These are phyloP conservation scores for Nemotelus nigrinus DNA, from an alignment of 2,888 invertebrate genomes.

Conservation along the genomic window DNA sequence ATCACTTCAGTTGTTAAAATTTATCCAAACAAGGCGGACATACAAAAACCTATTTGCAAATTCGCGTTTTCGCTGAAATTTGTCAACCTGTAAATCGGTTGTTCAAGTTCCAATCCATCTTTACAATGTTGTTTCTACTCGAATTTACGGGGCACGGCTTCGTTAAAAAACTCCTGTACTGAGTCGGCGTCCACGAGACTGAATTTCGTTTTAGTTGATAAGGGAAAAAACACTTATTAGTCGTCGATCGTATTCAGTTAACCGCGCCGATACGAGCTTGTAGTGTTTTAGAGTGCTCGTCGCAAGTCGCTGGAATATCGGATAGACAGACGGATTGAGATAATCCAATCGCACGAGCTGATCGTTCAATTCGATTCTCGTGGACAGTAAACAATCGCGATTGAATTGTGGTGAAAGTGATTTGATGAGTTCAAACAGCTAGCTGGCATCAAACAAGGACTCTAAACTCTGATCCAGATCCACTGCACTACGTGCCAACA, in stretches of 20 bases:
- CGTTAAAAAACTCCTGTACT: slow-evolving; percentile 65
- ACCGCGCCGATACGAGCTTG: slow-evolving; percentile 29
- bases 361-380: no score
- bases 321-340: no score
- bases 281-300: slow-evolving; percentile 41
- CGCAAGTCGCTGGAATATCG: not conserved
- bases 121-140: slow-evolving; percentile 62
- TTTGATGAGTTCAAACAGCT: not conserved
- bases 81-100: slow-evolving; percentile 47
- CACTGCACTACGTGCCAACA: not conserved
- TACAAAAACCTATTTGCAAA: slow-evolving; percentile 22
- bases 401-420: no score
- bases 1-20: slow-evolving; percentile 41
- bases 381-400: no score
- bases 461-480: not conserved
- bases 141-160: slow-evolving; percentile 64
- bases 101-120: slow-evolving; percentile 41
- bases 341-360: no score
- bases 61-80: slow-evolving; percentile 42
- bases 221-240: not conserved
- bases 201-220: no score
- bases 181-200: slow-evolving; percentile 47
- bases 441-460: not conserved
- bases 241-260: slow-evolving; percentile 35
- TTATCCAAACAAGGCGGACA: slow-evolving; percentile 36